Evolutionary conservation across 2,888 invertebrate species (phyloP), one percentile per base, ranked within the genome.

Genomic region (Tanytarsus gracilentus): DNA sequence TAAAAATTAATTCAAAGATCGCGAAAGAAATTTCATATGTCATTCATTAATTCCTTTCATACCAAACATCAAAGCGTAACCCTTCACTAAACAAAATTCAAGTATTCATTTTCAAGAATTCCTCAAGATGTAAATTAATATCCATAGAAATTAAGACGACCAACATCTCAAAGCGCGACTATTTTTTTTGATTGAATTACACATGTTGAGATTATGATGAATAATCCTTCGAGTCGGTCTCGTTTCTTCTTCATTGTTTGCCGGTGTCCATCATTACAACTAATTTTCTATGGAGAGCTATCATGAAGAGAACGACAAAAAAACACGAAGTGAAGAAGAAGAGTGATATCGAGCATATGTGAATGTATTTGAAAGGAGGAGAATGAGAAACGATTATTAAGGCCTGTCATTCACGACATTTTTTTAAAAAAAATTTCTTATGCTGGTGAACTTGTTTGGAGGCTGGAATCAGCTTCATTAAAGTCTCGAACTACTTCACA

Each of bases 401-500:
- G 27, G 44, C 48, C 58, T 48, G 58, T 58, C 58, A 58, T 30
- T 58, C 58, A 58, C 21, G 29, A 44, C 40, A 48, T 27, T 8
- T 27, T 39, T 44, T 51, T 25, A 14, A 26, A 16, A 26, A 36
- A 55, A 39, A 33, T 55, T 30, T 55, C 40, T 55, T 14, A 55
- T 55, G 36, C 36, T 44, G 44, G 58, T 40, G 25, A 49, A 49
- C 49, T 25, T 14, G 27, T 27, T 25, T 49, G 16, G 27, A 49
- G n/a, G 58, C 58, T 58, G 44, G 58, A 58, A 27, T 44, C 29
- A 30, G 29, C 39, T 44, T 44, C 56, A 58, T 44, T 58, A 27
- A 30, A 27, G 27, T 33, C 40, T 1, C 25, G 23, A n/a, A n/a
- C n/a, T n/a, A n/a, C n/a, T n/a, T n/a, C n/a, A n/a, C n/a, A n/a